Percentiles rank a stretch among this genome's conserved stretches.
phyloP scores from a whole-genome alignment of 2,888 invertebrate genomes.

The Xiphydria camelus region DNA sequence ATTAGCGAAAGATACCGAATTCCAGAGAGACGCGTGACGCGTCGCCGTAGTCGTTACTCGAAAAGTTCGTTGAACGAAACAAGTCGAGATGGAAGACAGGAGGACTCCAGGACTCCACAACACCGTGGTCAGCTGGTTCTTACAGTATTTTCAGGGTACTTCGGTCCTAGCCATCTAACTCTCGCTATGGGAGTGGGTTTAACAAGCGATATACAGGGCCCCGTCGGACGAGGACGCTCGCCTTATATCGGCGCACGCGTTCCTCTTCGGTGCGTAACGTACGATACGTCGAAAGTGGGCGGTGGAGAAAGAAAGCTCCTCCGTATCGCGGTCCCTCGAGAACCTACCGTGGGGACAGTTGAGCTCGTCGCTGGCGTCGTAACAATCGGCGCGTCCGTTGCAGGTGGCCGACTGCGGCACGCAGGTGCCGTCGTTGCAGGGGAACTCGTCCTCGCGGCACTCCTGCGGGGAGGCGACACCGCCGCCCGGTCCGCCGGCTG shows the following conservation, averaged over 20 bases:
- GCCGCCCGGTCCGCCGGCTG: slow-evolving; percentile 47
- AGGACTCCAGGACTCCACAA: no score
- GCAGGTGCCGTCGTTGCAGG: slow-evolving; percentile 63
- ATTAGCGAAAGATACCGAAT: no score
- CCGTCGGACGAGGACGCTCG: no score
- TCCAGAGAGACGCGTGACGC: no score
- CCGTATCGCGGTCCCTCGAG: neutral
- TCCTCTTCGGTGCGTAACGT: no score
- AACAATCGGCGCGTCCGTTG: slow-evolving; percentile 63
- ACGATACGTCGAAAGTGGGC: no score
- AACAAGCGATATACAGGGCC: no score
- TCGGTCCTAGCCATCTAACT: slow-evolving; percentile 14
- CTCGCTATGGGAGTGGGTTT: no score
- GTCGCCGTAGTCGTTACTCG: no score
- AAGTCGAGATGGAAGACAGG: no score
- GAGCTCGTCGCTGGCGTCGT: slow-evolving; percentile 64
- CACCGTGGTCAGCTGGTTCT: slow-evolving; percentile 35
- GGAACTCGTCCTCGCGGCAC: slow-evolving; percentile 58
- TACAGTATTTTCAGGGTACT: slow-evolving; percentile 26
- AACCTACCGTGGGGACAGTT: slow-evolving; percentile 58
- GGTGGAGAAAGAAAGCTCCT: neutral
- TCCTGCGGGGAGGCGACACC: slow-evolving; percentile 27
- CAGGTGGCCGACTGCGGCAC: slow-evolving; percentile 58
- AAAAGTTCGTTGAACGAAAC: no score
- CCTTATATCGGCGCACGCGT: no score